Evolutionary conservation across 1,140 invertebrate genomes (phyloP).

Genomic region (Thaumatotibia leucotreta): DNA sequence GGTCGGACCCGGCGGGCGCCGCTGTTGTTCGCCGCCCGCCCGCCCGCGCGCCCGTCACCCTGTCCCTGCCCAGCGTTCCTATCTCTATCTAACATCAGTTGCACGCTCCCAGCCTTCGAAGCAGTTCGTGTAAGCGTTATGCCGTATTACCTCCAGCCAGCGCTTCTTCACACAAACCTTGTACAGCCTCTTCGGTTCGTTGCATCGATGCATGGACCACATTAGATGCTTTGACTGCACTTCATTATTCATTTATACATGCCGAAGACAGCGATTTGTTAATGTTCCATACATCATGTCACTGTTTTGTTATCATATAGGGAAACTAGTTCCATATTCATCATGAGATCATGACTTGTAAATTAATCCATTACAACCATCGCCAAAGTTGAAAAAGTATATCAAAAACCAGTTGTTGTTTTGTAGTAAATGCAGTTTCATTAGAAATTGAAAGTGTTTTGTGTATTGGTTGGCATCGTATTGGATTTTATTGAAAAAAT

Average conservation of each 20-base stretch:
- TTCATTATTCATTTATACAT: constrained; percentile 51
- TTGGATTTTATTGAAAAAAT: background rate
- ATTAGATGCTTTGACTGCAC: constrained; percentile 67
- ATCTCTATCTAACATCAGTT: constrained; percentile 42
- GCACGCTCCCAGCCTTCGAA: constrained; percentile 55
- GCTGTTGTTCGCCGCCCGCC: constrained; percentile 15
- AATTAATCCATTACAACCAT: background rate
- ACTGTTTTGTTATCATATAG: constrained; percentile 23
- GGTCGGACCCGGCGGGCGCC: constrained; percentile 31
- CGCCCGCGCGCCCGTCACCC: constrained; percentile 17
- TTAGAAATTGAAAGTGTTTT: background rate
- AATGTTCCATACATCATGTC: constrained; percentile 23
- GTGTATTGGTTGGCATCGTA: background rate
- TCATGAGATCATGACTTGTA: constrained; percentile 21
- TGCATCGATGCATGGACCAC: constrained; percentile 71
- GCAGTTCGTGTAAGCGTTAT: constrained; percentile 62
- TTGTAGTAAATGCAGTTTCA: background rate
- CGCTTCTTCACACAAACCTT: constrained; percentile 57
- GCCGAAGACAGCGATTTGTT: background rate
- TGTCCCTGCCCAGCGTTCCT: constrained; percentile 20
- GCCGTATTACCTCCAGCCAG: constrained; percentile 51
- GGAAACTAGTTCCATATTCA: constrained; percentile 38
- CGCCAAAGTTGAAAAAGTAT: background rate
- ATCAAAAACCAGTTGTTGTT: background rate
- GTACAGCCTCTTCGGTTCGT: constrained; percentile 61